Conservation (phyloP, 2,888 invertebrate species). For the Epiblema foenella region DNA sequence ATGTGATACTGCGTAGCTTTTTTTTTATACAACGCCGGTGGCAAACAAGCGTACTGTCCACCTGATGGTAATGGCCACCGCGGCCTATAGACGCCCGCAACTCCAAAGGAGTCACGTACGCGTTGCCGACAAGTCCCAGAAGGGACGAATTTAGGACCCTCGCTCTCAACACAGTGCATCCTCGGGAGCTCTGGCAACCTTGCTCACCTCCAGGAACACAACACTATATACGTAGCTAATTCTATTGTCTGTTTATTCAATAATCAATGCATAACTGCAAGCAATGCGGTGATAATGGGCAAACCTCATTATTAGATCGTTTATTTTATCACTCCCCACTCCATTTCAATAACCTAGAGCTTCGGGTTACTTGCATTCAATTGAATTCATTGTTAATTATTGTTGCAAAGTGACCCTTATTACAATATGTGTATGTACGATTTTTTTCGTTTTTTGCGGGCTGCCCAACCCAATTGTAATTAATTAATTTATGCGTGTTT, state of each 20-base stretch:
- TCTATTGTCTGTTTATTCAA: neutral
- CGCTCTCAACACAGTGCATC: too few species aligned
- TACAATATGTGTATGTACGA: neutral
- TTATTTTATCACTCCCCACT: slow-evolving; percentile 3
- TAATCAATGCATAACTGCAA: neutral
- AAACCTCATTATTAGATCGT: slow-evolving; percentile 11
- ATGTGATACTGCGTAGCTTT: neutral
- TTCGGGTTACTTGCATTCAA: slow-evolving; percentile 15
- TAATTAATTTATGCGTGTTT: slow-evolving; percentile 6
- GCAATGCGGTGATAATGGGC: slow-evolving; percentile 5
- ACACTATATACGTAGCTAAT: too few species aligned
- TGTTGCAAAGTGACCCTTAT: neutral
- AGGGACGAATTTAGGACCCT: too few species aligned
- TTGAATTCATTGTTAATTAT: neutral
- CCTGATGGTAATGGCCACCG: too few species aligned
- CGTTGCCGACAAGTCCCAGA: too few species aligned
- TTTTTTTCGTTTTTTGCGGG: neutral
- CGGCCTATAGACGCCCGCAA: too few species aligned
- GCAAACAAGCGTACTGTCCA: too few species aligned
- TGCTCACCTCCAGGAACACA: too few species aligned
- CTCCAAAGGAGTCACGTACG: too few species aligned
- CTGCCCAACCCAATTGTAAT: neutral
- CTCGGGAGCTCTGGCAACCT: too few species aligned
- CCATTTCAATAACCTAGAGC: slow-evolving; percentile 6
- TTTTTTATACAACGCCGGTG: too few species aligned